Evolutionary conservation across 1,140 invertebrate species (phyloP), one percentile per base, ranked within the genome.

Genomic region (Popillia japonica): DNA sequence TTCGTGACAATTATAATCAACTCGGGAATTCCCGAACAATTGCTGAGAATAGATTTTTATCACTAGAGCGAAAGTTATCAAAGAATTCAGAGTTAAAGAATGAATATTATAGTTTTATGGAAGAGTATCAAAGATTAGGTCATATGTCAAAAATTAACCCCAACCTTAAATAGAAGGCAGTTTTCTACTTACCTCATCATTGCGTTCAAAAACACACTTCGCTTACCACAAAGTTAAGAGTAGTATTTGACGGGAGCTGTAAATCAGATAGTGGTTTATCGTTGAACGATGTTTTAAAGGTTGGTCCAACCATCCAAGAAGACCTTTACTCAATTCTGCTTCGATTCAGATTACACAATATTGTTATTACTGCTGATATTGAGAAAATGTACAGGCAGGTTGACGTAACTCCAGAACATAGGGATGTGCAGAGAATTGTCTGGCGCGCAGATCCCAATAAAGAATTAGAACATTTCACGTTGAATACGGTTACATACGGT

Each of bases 401-500:
- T 40, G 11, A 27, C 4, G 40, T 80, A 8, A 7, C 76, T 3
- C 17, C 73, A 40, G 1, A 59, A 3, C 48, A 81, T 42, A 14
- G 40, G 61, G 9, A 78, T 68, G 72, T 78, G 7, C 81, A 82
- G 73, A 34, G 74, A 9, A 80, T 81, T 41, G 0, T 79, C 0
- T 82, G 81, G 81, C 22, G 81, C 10, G 27, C 23, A 0, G 44
- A 76, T 40, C 77, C 72, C 7, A 40, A 7, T 20, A 64, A 81
- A 1, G 27, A 72, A n/a, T 17, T 81, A 17, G 4, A 78, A 74
- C 27, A 72, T 20, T 83, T 78, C 48, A 20, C 41, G n/a, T 59
- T 83, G 64, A 82, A 81, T 34, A 82, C 79, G 2, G 78, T 80
- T 0, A 80, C 77, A 4, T 82, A 80, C 42, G 79, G 82, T 23